Conservation (phyloP, 2,113 vertebrate genomes). For the Theristicus caerulescens region DNA sequence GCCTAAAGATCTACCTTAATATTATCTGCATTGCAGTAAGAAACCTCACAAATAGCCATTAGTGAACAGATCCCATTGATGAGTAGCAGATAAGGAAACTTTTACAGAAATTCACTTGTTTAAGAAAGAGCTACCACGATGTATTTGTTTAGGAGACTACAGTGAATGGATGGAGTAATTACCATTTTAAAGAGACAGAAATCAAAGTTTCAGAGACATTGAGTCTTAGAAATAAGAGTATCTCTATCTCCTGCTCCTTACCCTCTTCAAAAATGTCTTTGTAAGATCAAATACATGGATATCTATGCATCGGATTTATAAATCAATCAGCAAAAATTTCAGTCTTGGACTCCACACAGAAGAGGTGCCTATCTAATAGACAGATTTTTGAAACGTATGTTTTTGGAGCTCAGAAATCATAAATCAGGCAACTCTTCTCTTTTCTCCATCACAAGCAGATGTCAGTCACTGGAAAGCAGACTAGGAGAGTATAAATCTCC, state of each 20-base stretch:
- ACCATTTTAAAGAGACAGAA: background rate
- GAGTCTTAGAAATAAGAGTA: background rate
- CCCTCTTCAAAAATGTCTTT: background rate
- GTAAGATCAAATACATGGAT: background rate
- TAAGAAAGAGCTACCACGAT: background rate
- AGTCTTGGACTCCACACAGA: background rate
- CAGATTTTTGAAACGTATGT: background rate
- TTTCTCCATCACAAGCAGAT: background rate
- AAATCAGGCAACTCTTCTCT: background rate
- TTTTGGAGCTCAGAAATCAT: background rate
- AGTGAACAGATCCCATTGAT: background rate
- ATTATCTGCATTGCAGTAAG: background rate
- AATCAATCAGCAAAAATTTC: background rate
- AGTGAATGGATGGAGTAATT: background rate
- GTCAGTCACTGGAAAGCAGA: background rate
- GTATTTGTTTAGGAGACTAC: background rate
- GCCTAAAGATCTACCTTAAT: background rate
- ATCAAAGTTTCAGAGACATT: background rate
- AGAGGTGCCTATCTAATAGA: background rate
- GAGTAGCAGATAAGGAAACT: background rate
- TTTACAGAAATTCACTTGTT: background rate
- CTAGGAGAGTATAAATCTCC: background rate
- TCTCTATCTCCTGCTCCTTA: background rate
- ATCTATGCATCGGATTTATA: background rate
- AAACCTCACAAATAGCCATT: background rate